These are phyloP conservation scores for Drosophila diplacantha DNA, from an alignment of 2,888 invertebrate species.

Conservation along the genomic window DNA sequence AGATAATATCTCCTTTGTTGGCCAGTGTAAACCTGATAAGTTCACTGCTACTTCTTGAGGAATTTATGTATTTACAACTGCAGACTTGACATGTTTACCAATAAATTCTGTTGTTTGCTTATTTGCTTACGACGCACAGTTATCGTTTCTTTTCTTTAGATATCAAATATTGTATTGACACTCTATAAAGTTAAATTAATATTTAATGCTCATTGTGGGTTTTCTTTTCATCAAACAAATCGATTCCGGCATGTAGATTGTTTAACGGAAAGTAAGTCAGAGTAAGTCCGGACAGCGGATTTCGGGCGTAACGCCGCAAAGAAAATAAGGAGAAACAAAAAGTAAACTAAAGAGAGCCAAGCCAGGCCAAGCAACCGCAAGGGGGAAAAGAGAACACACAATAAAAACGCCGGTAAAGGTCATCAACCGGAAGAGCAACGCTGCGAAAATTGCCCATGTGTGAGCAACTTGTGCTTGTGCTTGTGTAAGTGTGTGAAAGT, in stretches of 20 bases:
- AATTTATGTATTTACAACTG: slow-evolving; percentile 6
- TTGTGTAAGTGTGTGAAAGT: slow-evolving; percentile 44
- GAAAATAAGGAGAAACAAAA: slow-evolving; percentile 8
- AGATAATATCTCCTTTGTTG: not conserved
- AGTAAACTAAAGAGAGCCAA: slow-evolving; percentile 19
- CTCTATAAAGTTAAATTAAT: slow-evolving; percentile 39
- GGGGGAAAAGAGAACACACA: slow-evolving; percentile 46
- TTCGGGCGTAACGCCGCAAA: slow-evolving; percentile 26
- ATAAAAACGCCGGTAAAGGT: slow-evolving; percentile 75
- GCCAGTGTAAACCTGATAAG: slow-evolving; percentile 10
- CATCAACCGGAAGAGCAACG: slow-evolving; percentile 75
- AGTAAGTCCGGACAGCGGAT: slow-evolving; percentile 21
- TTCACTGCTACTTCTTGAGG: slow-evolving; percentile 1
- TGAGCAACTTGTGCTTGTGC: slow-evolving; percentile 8
- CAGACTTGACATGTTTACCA: slow-evolving; percentile 3
- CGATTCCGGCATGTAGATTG: slow-evolving; percentile 1
- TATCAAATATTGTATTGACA: slow-evolving; percentile 26
- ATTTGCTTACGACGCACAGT: slow-evolving; percentile 15
- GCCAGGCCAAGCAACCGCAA: slow-evolving; percentile 16
- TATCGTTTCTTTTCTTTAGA: slow-evolving; percentile 2
- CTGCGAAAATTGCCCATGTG: slow-evolving; percentile 46
- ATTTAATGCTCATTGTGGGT: slow-evolving; percentile 34
- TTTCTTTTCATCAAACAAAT: slow-evolving; percentile 32
- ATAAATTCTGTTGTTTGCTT: slow-evolving; percentile 16
- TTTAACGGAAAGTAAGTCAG: slow-evolving; percentile 9